phyloP scores from a whole-genome alignment of 2,888 invertebrate species.

The Thysanoteuthis rhombus region DNA sequence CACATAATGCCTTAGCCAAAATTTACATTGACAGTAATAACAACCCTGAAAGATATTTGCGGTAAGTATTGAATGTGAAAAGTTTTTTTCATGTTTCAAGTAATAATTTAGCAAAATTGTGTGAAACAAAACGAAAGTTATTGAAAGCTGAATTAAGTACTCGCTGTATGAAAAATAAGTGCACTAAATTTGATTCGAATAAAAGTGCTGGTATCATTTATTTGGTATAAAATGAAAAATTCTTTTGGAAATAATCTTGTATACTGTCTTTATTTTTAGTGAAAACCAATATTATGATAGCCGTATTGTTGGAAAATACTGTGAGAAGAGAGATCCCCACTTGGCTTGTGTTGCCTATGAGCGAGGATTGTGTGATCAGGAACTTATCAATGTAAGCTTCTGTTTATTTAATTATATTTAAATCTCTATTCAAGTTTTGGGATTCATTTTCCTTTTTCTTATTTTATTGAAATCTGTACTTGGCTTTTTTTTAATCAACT shows the following conservation, averaged over 20 bases:
- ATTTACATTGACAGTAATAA: slow-evolving; percentile 99
- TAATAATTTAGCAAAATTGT: too few species aligned
- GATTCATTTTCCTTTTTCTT: not conserved
- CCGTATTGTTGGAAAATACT: slow-evolving; percentile 91
- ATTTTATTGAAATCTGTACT: not conserved
- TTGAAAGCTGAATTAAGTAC: too few species aligned
- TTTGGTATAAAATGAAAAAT: not conserved
- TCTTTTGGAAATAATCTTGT: not conserved
- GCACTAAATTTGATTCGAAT: too few species aligned
- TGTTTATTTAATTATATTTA: not conserved
- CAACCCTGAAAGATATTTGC: slow-evolving; percentile 93
- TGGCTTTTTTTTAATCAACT: not conserved
- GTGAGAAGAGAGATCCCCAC: slow-evolving; percentile 99
- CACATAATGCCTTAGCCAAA: slow-evolving; percentile 98
- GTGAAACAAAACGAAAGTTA: too few species aligned
- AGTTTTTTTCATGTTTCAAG: not conserved
- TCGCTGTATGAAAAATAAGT: too few species aligned
- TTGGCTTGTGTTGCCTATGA: slow-evolving; percentile 99
- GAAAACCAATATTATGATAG: slow-evolving; percentile 92
- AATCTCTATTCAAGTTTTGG: not conserved
- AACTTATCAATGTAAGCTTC: slow-evolving; percentile 82
- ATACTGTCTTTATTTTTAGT: slow-evolving; percentile 64
- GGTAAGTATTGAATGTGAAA: slow-evolving; percentile 66
- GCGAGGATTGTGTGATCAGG: slow-evolving; percentile 96
- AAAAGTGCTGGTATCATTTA: not conserved